phyloP scores from a whole-genome alignment of 2,113 vertebrate genomes.

The Pseudopipra pipra region DNA sequence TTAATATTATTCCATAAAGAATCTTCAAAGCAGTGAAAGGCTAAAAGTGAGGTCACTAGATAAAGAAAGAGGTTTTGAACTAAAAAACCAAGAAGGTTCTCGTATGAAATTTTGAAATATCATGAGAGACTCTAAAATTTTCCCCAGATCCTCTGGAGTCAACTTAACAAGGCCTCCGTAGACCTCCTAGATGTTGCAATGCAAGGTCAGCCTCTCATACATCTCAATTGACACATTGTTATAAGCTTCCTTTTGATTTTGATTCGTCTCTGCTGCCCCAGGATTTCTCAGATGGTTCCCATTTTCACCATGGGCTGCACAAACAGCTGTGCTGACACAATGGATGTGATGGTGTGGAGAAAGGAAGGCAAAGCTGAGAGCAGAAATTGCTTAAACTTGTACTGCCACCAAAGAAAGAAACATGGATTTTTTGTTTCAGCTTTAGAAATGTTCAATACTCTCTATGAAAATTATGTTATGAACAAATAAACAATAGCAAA shows the following conservation, averaged over 20 bases:
- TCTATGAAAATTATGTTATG: neutral
- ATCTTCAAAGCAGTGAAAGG: neutral
- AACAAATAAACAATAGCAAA: neutral
- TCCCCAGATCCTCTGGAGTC: neutral
- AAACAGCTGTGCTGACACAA: neutral
- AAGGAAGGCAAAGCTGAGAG: neutral
- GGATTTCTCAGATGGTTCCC: neutral
- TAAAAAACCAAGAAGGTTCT: neutral
- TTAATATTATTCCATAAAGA: neutral
- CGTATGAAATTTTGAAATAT: neutral
- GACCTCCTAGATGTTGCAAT: neutral
- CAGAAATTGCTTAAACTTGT: neutral
- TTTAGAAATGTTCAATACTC: neutral
- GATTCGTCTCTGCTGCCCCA: neutral
- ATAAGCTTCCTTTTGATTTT: constrained; percentile 20
- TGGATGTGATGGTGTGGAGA: neutral
- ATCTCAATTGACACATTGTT: neutral
- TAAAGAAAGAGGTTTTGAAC: neutral
- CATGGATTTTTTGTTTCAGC: neutral
- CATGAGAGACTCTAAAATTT: neutral
- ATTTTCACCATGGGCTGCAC: neutral
- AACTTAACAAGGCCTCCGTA: neutral
- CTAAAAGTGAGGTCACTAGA: neutral
- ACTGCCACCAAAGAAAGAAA: neutral
- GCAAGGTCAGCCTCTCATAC: neutral